Percentiles rank a stretch among this genome's conserved stretches.
Conservation (phyloP, 37 sponge, comb jelly and placozoan genomes). For the Tethya wilhelma region DNA sequence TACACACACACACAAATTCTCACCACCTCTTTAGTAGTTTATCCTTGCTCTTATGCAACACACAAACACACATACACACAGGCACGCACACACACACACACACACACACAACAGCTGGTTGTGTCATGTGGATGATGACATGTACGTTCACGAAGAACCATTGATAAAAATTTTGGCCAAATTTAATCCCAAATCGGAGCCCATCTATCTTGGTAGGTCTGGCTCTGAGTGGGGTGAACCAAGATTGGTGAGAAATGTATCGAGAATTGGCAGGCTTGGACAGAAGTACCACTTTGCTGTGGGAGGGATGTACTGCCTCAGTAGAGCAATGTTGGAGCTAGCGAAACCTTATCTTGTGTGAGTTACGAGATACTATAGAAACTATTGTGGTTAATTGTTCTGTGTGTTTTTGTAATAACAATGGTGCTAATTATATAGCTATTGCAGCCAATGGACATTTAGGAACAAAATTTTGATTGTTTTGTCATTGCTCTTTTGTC, state of each 20-base stretch:
- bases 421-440: neutral
- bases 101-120: conserved; percentile 42
- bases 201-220: conserved; percentile 53
- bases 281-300: conserved; percentile 63
- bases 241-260: conserved; percentile 20
- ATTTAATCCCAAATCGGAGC: conserved; percentile 54
- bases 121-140: conserved; percentile 66
- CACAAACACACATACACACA: neutral
- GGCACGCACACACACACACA: neutral
- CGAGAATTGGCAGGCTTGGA: conserved; percentile 17
- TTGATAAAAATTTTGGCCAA: conserved; percentile 21
- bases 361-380: neutral
- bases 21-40: neutral
- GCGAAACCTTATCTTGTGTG: conserved; percentile 48
- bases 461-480: neutral
- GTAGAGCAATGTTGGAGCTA: conserved; percentile 41
- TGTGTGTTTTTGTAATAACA: neutral
- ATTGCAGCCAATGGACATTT: neutral
- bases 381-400: neutral
- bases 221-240: conserved; percentile 40
- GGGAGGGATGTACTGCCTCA: conserved; percentile 66
- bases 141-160: conserved; percentile 32
- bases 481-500: neutral
- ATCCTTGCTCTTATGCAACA: neutral
- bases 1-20: neutral